Evolutionary conservation across 2,113 vertebrate species (phyloP).

Genomic region (Mobula birostris): DNA sequence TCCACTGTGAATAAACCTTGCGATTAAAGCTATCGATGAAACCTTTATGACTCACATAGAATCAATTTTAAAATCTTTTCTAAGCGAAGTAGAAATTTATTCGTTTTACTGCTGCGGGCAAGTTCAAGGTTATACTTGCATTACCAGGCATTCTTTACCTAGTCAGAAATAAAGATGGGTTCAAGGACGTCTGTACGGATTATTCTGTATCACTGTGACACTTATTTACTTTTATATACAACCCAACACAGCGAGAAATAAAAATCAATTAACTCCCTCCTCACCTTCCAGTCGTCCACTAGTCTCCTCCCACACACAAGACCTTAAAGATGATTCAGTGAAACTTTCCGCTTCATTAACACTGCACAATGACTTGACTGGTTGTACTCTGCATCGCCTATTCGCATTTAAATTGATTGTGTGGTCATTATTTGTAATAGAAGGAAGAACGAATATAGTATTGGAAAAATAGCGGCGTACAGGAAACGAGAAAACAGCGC

Average conservation of each 20-base stretch:
- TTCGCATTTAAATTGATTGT: not conserved
- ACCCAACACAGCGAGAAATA: not conserved
- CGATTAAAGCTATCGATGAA: too few relatives aligned
- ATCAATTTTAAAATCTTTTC: not conserved
- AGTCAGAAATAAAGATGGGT: not conserved
- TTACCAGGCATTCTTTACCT: not conserved
- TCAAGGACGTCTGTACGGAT: not conserved
- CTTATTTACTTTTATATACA: not conserved
- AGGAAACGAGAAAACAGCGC: not conserved
- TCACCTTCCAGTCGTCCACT: not conserved
- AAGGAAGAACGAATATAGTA: not conserved
- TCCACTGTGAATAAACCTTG: not conserved
- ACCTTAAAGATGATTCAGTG: not conserved
- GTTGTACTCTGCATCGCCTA: not conserved
- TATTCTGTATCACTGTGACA: not conserved
- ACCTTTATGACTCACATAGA: not conserved
- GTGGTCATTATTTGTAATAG: not conserved
- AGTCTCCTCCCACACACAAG: not conserved
- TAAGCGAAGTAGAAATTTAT: not conserved
- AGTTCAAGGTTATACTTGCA: not conserved
- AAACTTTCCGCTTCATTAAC: constrained; percentile 9
- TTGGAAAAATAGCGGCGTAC: not conserved
- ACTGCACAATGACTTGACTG: not conserved
- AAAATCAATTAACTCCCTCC: not conserved
- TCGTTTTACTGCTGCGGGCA: not conserved